Conservation (phyloP, 1,140 invertebrate genomes). For the Delia radicum region DNA sequence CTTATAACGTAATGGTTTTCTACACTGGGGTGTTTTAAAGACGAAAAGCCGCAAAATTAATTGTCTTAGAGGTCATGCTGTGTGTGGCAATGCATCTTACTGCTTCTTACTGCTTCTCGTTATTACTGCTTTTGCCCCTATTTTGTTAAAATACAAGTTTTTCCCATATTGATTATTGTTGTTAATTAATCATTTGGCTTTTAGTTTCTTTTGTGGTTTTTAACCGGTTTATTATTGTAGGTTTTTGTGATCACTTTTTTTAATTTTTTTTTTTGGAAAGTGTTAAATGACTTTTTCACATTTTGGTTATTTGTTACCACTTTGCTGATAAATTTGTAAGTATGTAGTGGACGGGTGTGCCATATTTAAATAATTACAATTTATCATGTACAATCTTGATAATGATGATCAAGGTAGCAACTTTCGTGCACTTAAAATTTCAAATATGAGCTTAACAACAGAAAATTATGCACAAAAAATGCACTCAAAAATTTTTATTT, state of each 20-base stretch:
- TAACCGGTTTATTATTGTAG: no score
- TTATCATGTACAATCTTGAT: not conserved
- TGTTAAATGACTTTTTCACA: not conserved
- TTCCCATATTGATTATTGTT: not conserved
- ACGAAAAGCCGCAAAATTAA: not conserved
- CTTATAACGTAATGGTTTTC: no score
- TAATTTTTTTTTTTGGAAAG: not conserved
- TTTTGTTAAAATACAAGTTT: not conserved
- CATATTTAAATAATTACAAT: slow-evolving; percentile 1
- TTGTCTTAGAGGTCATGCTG: not conserved
- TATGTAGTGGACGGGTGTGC: not conserved
- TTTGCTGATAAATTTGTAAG: not conserved
- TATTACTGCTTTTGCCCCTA: not conserved
- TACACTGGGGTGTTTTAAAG: no score
- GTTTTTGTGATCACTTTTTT: no score
- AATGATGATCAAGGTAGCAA: not conserved
- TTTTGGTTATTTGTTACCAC: not conserved
- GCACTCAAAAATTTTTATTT: no score
- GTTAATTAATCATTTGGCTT: not conserved
- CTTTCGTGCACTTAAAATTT: not conserved
- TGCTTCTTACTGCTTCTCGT: not conserved
- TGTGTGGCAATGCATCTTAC: not conserved
- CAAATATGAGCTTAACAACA: no score
- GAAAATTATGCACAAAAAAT: no score
- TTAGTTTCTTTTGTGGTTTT: no score